A percentile compares a stretch with the other conserved stretches of the same genome.
Evolutionary conservation across 2,113 vertebrate genomes (phyloP).

Genomic region (Calidris pugnax): DNA sequence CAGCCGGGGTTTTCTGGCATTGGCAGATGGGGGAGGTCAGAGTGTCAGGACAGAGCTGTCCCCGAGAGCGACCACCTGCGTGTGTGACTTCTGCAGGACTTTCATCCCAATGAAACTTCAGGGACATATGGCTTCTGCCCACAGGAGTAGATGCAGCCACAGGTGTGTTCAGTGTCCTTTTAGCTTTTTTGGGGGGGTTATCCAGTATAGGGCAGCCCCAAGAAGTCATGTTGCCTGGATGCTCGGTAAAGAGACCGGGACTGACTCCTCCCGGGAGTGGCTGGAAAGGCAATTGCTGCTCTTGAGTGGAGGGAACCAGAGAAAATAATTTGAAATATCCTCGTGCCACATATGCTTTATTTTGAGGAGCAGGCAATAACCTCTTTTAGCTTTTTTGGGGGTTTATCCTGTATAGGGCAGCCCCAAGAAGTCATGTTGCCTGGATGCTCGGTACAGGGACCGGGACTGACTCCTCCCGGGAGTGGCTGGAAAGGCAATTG

Average conservation of each 20-base stretch:
- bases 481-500: background rate
- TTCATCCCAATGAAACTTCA: background rate
- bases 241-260: background rate
- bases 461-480: background rate
- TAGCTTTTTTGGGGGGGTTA: background rate
- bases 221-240: rapidly evolving
- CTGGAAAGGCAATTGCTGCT: background rate
- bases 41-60: background rate
- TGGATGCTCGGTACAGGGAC: background rate
- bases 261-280: background rate
- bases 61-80: background rate
- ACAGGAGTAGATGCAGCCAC: background rate
- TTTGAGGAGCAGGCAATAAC: conserved; percentile 19
- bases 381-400: no score
- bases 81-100: rapidly evolving
- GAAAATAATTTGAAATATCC: conserved; percentile 28
- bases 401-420: no score
- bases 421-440: no score
- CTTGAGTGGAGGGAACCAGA: background rate
- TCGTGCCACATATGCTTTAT: conserved; percentile 24
- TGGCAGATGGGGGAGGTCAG: background rate
- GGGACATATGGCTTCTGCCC: background rate
- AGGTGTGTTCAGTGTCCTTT: background rate
- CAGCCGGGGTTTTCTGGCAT: background rate
- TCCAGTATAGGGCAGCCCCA: background rate